Evolutionary conservation across 1,140 invertebrate genomes (phyloP), one percentile per base, ranked within the genome.

Genomic region (Hesperophylax magnus): DNA sequence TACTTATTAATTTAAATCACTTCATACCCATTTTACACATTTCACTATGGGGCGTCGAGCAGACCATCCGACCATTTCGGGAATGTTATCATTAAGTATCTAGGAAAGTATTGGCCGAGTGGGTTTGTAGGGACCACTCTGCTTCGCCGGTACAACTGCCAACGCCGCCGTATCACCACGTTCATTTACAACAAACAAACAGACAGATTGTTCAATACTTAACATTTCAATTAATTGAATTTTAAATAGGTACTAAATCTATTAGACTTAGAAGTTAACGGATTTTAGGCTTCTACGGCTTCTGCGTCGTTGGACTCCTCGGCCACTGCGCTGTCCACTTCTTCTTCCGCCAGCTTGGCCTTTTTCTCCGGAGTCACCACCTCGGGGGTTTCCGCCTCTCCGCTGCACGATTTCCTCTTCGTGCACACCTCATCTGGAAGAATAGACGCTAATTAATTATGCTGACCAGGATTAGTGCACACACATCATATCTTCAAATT

Each of bases 321-420:
- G 47, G 89, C 88, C 14, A 90, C 90, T 61, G 85, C 24, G 61
- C 78, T 79, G 72, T 31, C 47, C 18, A 20, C 76, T n/a, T 78
- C 87, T 81, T 93, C 92, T 22, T 94, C 93, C 2, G 92, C 92
- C 31, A 94, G 87, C 89, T 94, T 95, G 76, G 93, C 91, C 84
- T 95, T 95, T 87, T 95, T 95, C 84, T 94, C 93, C 18, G 92
- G 93, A 84, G 91, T 92, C 18, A 91, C 91, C 72, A 91, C 93
- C 81, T 93, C 92, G 18, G 88, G 85, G 2, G 87, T 90, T n/a
- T 90, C 90, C 52, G 91, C 72, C 90, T 92, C 93, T 5, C 88
- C 90, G 17, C 88, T 87, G 24, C 91, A 91, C 47, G 93, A 94
- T 92, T 94, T 95, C 90, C 94, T 93, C 87, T 95, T 95, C 83